Conservation (phyloP, 2,113 vertebrate species). For the Mohoua ochrocephala region DNA sequence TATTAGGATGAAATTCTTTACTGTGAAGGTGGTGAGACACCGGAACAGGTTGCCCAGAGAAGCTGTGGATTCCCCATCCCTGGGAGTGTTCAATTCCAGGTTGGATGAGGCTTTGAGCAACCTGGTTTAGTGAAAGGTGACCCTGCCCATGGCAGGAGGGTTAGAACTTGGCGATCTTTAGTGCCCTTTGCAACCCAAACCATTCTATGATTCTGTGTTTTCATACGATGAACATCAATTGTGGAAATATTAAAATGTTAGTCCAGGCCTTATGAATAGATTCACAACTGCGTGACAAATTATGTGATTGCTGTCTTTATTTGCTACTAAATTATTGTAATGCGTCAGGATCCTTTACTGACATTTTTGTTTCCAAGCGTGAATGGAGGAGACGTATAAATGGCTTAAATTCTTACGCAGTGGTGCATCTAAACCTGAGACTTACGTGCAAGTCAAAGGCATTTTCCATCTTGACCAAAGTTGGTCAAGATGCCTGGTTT, state of each 20-base stretch:
- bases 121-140: not conserved
- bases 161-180: not conserved
- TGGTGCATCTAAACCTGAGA: not conserved
- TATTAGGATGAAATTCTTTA: not conserved
- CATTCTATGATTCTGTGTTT: not conserved
- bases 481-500: not conserved
- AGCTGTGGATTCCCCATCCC: not conserved
- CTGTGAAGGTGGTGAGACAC: not conserved
- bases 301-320: not conserved
- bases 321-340: not conserved
- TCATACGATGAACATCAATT: not conserved
- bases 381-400: not conserved
- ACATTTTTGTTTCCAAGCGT: not conserved
- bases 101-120: not conserved
- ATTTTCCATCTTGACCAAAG: not conserved
- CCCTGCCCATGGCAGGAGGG: accelerated
- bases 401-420: not conserved
- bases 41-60: not conserved
- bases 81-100: not conserved
- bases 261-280: not conserved
- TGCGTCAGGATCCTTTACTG: not conserved
- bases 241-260: not conserved
- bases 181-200: not conserved
- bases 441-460: not conserved
- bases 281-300: not conserved